Conservation (phyloP, 2,113 vertebrate species). For the Philantomba maxwellii region DNA sequence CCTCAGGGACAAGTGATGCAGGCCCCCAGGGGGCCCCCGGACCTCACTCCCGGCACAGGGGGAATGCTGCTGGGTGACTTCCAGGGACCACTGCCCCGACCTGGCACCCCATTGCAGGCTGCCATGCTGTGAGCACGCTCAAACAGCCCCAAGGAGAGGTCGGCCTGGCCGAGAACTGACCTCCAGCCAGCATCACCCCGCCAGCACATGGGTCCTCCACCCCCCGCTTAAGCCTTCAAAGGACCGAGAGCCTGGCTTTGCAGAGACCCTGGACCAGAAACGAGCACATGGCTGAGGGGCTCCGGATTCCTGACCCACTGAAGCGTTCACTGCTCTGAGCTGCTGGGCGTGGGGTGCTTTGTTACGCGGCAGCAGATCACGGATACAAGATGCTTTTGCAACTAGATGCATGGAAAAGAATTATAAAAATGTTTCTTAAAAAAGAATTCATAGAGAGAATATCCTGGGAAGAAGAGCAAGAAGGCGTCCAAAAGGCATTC, state of each 20-base stretch:
- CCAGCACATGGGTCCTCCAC: neutral
- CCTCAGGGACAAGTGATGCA: neutral
- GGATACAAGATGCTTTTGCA: neutral
- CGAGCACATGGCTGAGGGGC: neutral
- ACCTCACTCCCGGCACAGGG: neutral
- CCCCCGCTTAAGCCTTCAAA: neutral
- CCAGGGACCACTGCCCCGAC: rapidly evolving
- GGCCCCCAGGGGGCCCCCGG: neutral
- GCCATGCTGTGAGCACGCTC: rapidly evolving
- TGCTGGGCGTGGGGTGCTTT: neutral
- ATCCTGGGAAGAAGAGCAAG: neutral
- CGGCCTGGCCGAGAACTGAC: rapidly evolving
- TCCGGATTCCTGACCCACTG: rapidly evolving
- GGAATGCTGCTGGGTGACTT: neutral
- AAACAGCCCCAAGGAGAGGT: neutral
- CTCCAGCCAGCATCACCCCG: neutral
- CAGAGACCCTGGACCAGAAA: neutral
- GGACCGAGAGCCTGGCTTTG: neutral
- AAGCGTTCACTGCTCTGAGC: rapidly evolving
- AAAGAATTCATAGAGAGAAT: neutral
- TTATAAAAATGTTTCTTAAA: too few species aligned
- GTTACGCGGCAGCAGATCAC: rapidly evolving
- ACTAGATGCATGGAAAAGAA: neutral
- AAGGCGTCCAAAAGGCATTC: neutral
- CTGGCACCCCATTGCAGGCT: neutral